Evolutionary conservation across 37 sponge, comb jelly and placozoan species (phyloP), one percentile per base, ranked within the genome.

Genomic region (Ianthella basta): DNA sequence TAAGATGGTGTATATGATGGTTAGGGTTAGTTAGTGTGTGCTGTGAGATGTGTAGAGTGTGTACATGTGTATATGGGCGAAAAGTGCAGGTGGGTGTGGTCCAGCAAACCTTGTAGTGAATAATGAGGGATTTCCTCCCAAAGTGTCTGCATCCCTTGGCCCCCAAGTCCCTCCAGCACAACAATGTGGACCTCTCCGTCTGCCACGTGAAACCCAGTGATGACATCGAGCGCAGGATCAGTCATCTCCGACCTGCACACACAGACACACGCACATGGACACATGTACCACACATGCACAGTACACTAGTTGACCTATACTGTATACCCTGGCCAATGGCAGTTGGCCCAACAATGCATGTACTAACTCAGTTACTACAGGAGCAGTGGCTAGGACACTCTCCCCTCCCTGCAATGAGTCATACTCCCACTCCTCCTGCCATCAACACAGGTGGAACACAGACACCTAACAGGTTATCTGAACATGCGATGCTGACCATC

Each of bases 131-230:
- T 40, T n/a, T 68, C 69, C 77, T 88, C 67, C 97, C 97, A 97
- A 16, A 97, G 21, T 5, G 30, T 39, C 29, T 38, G 24, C 39
- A 97, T 79, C 6, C 93, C 93, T 5, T 82, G 66, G 1, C 56
- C 41, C 29, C 61, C 72, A 18, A 92, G 88, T 10, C 97, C 97
- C 81, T 97, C 97, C 87, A 94, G 78, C 40, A 94, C 85, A 30
- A 97, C 32, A n/a, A 97, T 82, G 83, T 94, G 93, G 0, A 59
- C 35, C 29, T 85, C 60, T 18, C 89, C 84, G 59, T 97, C 97
- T 39, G 79, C 59, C 19, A 94, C 84, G 29, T 96, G 96, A 83
- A 92, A 90, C 0, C 96, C 96, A 34, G 93, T 96, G 34, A 96
- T 77, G 56, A 90, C 70, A 68, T 88, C 82, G 36, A 65, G 77